These are phyloP conservation scores for Homarus gammarus DNA, from an alignment of 2,888 invertebrate species.

Conservation along the genomic window DNA sequence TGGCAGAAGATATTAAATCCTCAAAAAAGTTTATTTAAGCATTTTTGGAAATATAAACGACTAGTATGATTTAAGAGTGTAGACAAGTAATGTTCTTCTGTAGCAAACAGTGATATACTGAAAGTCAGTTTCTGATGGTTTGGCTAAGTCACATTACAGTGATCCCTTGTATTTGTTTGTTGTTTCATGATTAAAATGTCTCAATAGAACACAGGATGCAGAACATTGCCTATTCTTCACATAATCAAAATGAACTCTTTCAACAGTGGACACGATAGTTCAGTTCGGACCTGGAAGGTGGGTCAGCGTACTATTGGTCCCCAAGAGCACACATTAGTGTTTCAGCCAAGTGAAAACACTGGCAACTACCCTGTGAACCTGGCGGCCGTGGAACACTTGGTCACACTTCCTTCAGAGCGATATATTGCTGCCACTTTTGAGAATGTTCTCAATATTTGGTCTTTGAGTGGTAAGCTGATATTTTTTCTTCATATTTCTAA, in stretches of 20 bases:
- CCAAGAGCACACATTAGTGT: slow-evolving; percentile 66
- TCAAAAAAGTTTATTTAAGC: no score
- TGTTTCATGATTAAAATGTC: no score
- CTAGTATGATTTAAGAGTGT: no score
- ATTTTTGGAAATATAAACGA: no score
- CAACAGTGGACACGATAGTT: slow-evolving; percentile 83
- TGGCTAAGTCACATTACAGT: no score
- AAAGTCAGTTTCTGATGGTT: no score
- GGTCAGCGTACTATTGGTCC: slow-evolving; percentile 76
- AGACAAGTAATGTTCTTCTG: no score
- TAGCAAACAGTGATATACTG: no score
- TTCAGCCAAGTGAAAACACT: slow-evolving; percentile 56
- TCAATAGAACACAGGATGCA: no score
- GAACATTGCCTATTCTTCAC: not conserved
- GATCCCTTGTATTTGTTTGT: no score
- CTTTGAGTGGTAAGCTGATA: slow-evolving; percentile 79
- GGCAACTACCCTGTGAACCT: slow-evolving; percentile 31
- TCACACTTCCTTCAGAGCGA: slow-evolving; percentile 79
- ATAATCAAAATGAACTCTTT: slow-evolving; percentile 11
- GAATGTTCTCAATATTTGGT: slow-evolving; percentile 83
- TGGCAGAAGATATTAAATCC: no score
- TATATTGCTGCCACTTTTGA: slow-evolving; percentile 83
- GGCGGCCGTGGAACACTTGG: slow-evolving; percentile 55
- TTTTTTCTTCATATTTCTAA: not conserved
- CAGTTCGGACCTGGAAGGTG: slow-evolving; percentile 82